A percentile compares a stretch with the other conserved stretches of the same genome.
These are phyloP conservation scores for Cromileptes altivelis DNA, from an alignment of 2,113 vertebrate genomes.

Conservation along the genomic window DNA sequence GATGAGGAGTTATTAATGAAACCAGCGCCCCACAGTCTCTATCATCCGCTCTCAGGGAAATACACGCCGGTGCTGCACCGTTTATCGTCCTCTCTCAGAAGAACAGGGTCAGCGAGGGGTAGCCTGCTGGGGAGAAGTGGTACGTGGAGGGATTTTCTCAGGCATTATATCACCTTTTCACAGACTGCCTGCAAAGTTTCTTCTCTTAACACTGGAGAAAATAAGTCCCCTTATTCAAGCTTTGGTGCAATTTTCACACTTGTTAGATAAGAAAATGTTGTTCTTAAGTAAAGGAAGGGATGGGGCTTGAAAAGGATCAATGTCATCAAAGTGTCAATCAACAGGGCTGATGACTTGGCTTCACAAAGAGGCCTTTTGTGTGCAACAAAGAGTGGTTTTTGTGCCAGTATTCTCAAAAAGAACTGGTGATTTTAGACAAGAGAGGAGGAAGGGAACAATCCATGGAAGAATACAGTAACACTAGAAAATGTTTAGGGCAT, in stretches of 20 bases:
- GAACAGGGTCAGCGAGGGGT: slow-evolving; percentile 66
- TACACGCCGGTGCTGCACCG: neutral
- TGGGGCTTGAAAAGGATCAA: slow-evolving; percentile 7
- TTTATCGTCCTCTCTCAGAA: slow-evolving; percentile 76
- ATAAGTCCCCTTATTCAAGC: slow-evolving; percentile 13
- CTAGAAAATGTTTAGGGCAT: slow-evolving; percentile 34
- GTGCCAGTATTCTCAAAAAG: neutral
- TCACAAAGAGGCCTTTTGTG: slow-evolving; percentile 40
- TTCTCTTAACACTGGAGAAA: slow-evolving; percentile 2
- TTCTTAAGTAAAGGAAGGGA: neutral
- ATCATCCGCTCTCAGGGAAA: slow-evolving; percentile 58
- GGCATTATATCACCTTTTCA: slow-evolving; percentile 57
- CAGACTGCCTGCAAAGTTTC: slow-evolving; percentile 49
- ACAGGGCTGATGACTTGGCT: neutral
- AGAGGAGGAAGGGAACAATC: slow-evolving; percentile 33
- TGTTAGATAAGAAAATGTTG: neutral
- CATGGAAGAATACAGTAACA: slow-evolving; percentile 37
- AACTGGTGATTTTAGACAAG: slow-evolving; percentile 42
- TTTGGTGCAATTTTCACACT: neutral
- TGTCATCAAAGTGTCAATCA: slow-evolving; percentile 18
- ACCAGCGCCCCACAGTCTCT: slow-evolving; percentile 5
- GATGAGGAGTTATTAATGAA: slow-evolving; percentile 56
- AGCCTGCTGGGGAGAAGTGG: slow-evolving; percentile 50
- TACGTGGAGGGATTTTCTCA: slow-evolving; percentile 33
- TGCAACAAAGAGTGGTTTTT: neutral